Percentiles rank a stretch among this genome's conserved stretches.
These are phyloP conservation scores for Piprites chloris DNA, from an alignment of 2,113 vertebrate species.

Conservation along the genomic window DNA sequence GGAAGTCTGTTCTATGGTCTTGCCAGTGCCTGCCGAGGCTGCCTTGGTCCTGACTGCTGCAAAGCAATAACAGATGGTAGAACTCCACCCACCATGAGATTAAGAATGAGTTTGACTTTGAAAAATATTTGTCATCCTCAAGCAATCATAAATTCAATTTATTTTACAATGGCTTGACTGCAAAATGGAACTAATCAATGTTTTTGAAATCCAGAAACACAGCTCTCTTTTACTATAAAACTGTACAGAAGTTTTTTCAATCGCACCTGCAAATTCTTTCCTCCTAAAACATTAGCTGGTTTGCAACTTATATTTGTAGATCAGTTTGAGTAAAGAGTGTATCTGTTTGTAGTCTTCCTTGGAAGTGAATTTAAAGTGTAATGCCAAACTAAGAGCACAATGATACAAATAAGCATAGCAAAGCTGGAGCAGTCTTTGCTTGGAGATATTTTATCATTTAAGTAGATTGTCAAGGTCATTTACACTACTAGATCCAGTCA, in stretches of 20 bases:
- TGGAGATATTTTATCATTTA: neutral
- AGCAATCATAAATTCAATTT: neutral
- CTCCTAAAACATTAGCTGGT: neutral
- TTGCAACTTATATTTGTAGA: neutral
- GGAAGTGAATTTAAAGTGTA: neutral
- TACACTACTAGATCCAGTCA: neutral
- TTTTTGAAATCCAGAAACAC: neutral
- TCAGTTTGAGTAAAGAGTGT: neutral
- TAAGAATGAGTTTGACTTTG: neutral
- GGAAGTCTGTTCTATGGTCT: neutral
- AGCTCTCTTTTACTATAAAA: neutral
- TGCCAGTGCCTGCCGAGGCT: neutral
- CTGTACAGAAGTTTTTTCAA: neutral
- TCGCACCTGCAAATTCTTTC: neutral
- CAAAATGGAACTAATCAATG: neutral
- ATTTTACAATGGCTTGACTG: neutral
- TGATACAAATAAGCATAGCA: neutral
- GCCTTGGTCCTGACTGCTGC: neutral
- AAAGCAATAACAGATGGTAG: slow-evolving; percentile 30
- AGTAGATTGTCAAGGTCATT: slow-evolving; percentile 25
- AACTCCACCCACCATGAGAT: neutral
- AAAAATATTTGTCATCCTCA: neutral
- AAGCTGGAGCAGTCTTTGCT: neutral
- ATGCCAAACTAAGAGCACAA: neutral
- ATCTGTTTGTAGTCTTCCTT: neutral